These are phyloP conservation scores for Halichondria panicea DNA, from an alignment of 37 sponge, comb jelly and placozoan genomes.

Conservation along the genomic window DNA sequence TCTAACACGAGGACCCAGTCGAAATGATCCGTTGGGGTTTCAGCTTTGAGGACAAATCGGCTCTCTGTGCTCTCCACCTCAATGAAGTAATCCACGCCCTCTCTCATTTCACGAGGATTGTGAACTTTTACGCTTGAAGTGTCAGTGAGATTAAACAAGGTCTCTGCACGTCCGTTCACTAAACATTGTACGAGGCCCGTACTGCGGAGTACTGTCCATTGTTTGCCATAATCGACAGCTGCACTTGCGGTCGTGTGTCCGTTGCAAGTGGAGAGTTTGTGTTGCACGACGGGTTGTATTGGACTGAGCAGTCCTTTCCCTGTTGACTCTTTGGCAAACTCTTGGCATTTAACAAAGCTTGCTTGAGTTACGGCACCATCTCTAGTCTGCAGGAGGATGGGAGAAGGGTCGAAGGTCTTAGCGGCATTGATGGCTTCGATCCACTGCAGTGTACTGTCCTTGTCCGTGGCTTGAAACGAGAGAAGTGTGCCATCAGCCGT, in stretches of 20 bases:
- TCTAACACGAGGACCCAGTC: slow-evolving; percentile 55
- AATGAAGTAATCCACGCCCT: slow-evolving; percentile 41
- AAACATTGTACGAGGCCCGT: slow-evolving; percentile 67
- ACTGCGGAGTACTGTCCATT: slow-evolving; percentile 68
- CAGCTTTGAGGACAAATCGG: slow-evolving; percentile 32
- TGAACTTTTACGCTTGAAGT: slow-evolving; percentile 17
- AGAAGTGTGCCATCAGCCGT: background rate
- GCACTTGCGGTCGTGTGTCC: background rate
- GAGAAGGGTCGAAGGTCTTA: slow-evolving; percentile 52
- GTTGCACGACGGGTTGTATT: slow-evolving; percentile 11
- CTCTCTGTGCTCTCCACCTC: slow-evolving; percentile 20
- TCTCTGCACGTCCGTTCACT: slow-evolving; percentile 45
- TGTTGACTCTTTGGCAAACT: slow-evolving; percentile 17
- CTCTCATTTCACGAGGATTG: slow-evolving; percentile 30
- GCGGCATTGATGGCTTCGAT: slow-evolving; percentile 60
- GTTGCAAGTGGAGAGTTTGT: background rate
- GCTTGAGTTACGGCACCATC: slow-evolving; percentile 53
- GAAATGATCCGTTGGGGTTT: slow-evolving; percentile 43
- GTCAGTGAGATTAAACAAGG: slow-evolving; percentile 32
- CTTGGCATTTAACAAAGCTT: slow-evolving; percentile 50
- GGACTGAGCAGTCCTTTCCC: background rate
- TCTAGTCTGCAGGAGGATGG: slow-evolving; percentile 35
- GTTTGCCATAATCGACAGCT: slow-evolving; percentile 61
- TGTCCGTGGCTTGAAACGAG: slow-evolving; percentile 31
- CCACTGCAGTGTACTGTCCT: slow-evolving; percentile 58